Evolutionary conservation across 2,113 vertebrate genomes (phyloP).

Genomic region (Sciurus niger): DNA sequence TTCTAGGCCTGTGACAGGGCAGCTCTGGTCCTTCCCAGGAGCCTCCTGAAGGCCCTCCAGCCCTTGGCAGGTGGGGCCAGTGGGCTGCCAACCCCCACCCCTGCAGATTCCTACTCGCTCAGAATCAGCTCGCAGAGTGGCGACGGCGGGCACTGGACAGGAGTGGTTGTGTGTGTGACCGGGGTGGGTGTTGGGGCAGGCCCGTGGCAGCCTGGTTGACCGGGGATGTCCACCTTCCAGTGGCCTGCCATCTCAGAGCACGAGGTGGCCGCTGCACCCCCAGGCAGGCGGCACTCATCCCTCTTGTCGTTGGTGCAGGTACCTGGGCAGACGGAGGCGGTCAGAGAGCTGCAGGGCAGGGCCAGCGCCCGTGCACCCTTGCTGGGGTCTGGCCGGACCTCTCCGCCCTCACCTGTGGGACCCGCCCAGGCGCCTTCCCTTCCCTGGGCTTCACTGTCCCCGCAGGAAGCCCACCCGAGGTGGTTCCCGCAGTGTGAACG

Average conservation of each 20-base stretch:
- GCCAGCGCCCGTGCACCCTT: accelerated
- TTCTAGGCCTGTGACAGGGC: too few relatives aligned
- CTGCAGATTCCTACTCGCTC: conserved; percentile 89
- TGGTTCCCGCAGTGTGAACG: background rate
- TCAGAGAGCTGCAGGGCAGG: background rate
- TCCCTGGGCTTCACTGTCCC: background rate
- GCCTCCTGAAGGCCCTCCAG: background rate
- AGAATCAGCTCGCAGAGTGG: conserved; percentile 90
- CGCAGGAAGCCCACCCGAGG: background rate
- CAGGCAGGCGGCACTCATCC: conserved; percentile 93
- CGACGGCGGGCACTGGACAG: conserved; percentile 73
- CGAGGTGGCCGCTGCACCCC: conserved; percentile 83
- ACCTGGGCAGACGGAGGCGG: conserved; percentile 85
- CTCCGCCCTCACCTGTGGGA: too few relatives aligned
- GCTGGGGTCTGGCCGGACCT: accelerated
- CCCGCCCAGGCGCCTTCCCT: background rate
- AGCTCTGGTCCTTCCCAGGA: accelerated
- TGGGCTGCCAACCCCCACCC: background rate
- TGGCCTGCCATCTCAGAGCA: conserved; percentile 89
- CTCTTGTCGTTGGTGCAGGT: conserved; percentile 91
- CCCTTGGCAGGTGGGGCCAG: background rate
- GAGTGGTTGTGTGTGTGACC: background rate
- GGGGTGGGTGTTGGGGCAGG: conserved; percentile 31
- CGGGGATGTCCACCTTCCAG: conserved; percentile 87
- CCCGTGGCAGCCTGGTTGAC: conserved; percentile 78